Evolutionary conservation across 2,888 invertebrate species (phyloP).

Genomic region (Ecliptopera silaceata): DNA sequence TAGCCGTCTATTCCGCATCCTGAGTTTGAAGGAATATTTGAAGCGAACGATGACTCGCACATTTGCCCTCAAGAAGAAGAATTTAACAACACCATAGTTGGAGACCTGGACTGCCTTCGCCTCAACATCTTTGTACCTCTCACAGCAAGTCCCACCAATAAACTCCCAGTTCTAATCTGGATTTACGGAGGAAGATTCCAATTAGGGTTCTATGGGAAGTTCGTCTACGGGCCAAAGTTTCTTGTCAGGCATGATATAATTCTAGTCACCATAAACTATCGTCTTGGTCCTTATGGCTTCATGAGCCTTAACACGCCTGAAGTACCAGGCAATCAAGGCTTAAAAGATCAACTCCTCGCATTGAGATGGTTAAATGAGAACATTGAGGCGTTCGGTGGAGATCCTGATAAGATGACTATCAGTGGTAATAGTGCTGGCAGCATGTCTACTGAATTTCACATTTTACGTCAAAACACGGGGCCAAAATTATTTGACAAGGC

Average conservation of each 20-base stretch:
- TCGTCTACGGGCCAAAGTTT: slow-evolving; percentile 49
- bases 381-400: slow-evolving; percentile 61
- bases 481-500: slow-evolving; percentile 53
- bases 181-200: slow-evolving; percentile 55
- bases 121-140: slow-evolving; percentile 57
- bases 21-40: slow-evolving; percentile 49
- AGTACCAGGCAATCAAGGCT: slow-evolving; percentile 62
- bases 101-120: slow-evolving; percentile 55
- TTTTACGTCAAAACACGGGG: slow-evolving; percentile 38
- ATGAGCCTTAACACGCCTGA: slow-evolving; percentile 56
- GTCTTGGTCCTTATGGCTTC: slow-evolving; percentile 63
- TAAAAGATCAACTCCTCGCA: slow-evolving; percentile 60
- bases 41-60: slow-evolving; percentile 56
- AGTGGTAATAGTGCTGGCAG: slow-evolving; percentile 61
- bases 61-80: slow-evolving; percentile 56
- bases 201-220: slow-evolving; percentile 46
- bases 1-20: slow-evolving; percentile 51
- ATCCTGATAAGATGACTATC: slow-evolving; percentile 53
- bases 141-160: slow-evolving; percentile 42
- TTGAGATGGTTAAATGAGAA: slow-evolving; percentile 59
- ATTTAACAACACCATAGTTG: slow-evolving; percentile 42
- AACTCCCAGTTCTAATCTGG: slow-evolving; percentile 56
- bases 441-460: slow-evolving; percentile 49
- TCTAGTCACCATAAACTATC: slow-evolving; percentile 60
- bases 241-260: slow-evolving; percentile 55